Base-by-base conservation (phyloP, 2,113 vertebrate species). In the Melanerpes formicivorus region DNA sequence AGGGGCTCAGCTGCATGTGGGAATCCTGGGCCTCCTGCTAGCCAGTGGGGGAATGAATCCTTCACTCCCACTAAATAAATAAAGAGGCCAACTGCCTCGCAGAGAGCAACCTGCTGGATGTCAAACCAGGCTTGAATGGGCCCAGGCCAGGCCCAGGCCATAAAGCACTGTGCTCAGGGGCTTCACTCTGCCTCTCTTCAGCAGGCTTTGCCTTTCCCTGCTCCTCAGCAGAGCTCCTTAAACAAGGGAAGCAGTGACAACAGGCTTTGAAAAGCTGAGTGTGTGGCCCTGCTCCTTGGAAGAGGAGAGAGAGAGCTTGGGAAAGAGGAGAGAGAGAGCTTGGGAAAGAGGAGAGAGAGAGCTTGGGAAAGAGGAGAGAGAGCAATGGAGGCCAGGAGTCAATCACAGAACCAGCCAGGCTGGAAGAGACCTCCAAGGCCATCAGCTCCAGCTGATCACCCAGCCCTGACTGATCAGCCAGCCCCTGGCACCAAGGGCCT, bases 11-110 rank as follows among this genome's bases (percentile, higher is more conserved):
- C 93, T 94, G 92, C 6, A 17, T 22, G 59, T 84, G 93, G 92
- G 95, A 84, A 95, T 95, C 95, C 80, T 94, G 34, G 86, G 77
- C 76, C 77, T 94, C 74, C 6, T 54, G 14, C 59, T 66, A 82
- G 55, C 46, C 90, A 54, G 4, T 1, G 0, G 32, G 56, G 67
- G 64, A 88, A 94, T 81, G 90, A 90, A 93, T 93, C 88, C 81
- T 93, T 94, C 80, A 77, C 60, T 93, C 80, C 64, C 67, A 48
- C 87, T 92, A 60, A 95, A 90, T 92, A 94, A 95, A 93, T 89
- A 93, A 93, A 92, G 71, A 78, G 84, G 66, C 90, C 87, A 81
- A 90, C 63, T 92, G 92, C 92, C 58, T 93, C 69, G 92, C 85
- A 81, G 80, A 66, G 88, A 82, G 74, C 56, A 92, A 71, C 80